Percentiles rank a stretch among this genome's conserved stretches.
Evolutionary conservation across 1,140 invertebrate species (phyloP).

Genomic region (Drosophila subpulchrella): DNA sequence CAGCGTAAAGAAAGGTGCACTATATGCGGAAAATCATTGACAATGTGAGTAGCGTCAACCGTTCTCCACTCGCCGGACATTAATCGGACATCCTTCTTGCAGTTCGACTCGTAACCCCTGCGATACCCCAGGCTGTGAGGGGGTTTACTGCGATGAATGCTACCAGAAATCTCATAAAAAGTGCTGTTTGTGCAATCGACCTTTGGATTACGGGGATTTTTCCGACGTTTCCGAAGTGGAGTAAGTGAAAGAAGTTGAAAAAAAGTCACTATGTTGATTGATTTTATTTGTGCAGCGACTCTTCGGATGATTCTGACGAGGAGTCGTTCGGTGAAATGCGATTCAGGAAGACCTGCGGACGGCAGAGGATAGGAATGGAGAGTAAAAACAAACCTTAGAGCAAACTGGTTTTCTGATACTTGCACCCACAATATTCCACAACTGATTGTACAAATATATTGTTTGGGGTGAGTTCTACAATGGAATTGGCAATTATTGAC

Average conservation of each 20-base stretch:
- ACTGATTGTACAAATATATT: not conserved
- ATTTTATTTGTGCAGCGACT: slow-evolving; percentile 17
- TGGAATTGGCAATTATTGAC: not conserved
- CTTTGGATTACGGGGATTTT: slow-evolving; percentile 90
- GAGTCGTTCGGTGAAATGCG: slow-evolving; percentile 8
- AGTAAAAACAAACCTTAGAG: not conserved
- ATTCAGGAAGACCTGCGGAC: not conserved
- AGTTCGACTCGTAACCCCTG: slow-evolving; percentile 84
- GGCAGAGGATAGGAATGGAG: too few relatives aligned
- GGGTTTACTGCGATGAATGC: slow-evolving; percentile 90
- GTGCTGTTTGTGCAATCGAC: slow-evolving; percentile 91
- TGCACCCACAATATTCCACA: not conserved
- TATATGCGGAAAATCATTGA: slow-evolving; percentile 70
- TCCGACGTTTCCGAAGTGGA: slow-evolving; percentile 91
- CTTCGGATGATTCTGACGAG: slow-evolving; percentile 21
- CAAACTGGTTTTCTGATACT: not conserved
- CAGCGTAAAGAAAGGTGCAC: slow-evolving; percentile 67
- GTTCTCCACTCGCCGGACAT: not conserved
- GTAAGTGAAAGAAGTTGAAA: slow-evolving; percentile 78
- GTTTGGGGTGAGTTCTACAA: not conserved
- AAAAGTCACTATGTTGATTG: not conserved
- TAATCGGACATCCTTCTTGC: not conserved
- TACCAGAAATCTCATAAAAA: slow-evolving; percentile 89
- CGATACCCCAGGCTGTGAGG: slow-evolving; percentile 87
- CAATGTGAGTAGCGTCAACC: slow-evolving; percentile 41